Base-by-base conservation (phyloP, 2,888 invertebrate genomes). In the Drosophila neotestacea region DNA sequence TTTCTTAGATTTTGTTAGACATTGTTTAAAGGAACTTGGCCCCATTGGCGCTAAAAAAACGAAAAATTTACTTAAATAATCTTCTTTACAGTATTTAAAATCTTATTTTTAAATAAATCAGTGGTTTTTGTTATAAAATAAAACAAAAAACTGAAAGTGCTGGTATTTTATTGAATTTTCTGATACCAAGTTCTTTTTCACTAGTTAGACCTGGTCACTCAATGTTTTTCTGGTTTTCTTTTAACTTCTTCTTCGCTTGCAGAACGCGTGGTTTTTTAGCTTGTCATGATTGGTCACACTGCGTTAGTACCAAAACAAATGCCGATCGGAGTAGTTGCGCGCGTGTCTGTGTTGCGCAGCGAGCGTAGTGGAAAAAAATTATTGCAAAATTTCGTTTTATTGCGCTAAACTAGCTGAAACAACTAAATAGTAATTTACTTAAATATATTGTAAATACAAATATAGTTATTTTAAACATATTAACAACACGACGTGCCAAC, bases 281-380 rank as follows among this genome's bases (percentile, higher is more conserved):
- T 56, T n/a, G 6, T 7, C 10, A 1, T 5, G 30, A 42, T 11
- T 51, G 79, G 76, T 62, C 76, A 76, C 79, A 78, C 64, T 75
- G 58, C 34, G 67, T 79, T 76, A 77, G 80, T 80, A 80, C 77
- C 77, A 78, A 81, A 78, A 78, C 81, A 78, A 78, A 81, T 77
- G 78, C 81, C 70, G 77, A 66, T 64, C 66, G 52, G 64, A 73
- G 61, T 50, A 65, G 79, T 79, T 48, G 79, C 50, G 62, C 68
- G 70, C 78, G 81, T 77, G 73, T 62, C 56, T 67, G 64, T 81
- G 74, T 62, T 61, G 64, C 78, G 78, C 81, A 58, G 81, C 78
- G 70, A 81, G 78, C 77, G 78, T 69, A 69, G 64, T 78, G 54
- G 55, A 48, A 56, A 73, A 75, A 73, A 64, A 61, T 50, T 69